These are phyloP conservation scores for Halcyon malimbica DNA, from an alignment of 2,113 vertebrate genomes.

Conservation along the genomic window DNA sequence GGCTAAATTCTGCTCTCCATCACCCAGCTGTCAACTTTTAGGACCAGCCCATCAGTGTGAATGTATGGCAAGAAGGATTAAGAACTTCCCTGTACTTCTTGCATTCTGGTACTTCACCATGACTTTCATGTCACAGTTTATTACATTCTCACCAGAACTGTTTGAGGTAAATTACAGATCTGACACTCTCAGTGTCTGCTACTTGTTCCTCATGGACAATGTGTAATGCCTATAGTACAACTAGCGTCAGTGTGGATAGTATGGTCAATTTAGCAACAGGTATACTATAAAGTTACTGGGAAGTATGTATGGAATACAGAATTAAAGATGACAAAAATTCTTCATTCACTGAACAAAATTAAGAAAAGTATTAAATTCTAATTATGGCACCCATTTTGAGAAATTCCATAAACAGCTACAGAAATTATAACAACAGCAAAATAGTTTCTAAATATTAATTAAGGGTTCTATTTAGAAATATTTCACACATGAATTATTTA, in stretches of 20 bases:
- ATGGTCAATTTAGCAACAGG: not conserved
- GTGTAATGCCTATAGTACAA: not conserved
- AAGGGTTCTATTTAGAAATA: conserved; percentile 20
- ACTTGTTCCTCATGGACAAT: not conserved
- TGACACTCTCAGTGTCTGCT: not conserved
- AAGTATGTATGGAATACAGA: not conserved
- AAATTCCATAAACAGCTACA: not conserved
- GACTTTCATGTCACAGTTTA: not conserved
- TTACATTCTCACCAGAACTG: not conserved
- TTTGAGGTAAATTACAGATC: not conserved
- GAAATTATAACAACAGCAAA: not conserved
- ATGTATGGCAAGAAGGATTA: not conserved
- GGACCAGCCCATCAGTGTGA: not conserved
- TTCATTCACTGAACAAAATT: not conserved
- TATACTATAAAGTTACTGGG: not conserved
- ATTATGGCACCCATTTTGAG: not conserved
- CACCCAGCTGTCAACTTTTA: not conserved
- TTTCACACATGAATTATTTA: conserved; percentile 21
- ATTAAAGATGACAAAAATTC: not conserved
- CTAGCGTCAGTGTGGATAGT: not conserved
- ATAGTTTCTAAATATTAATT: conserved; percentile 50
- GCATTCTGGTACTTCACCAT: not conserved
- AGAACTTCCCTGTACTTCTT: not conserved
- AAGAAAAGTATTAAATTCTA: not conserved
- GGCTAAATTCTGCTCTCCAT: not conserved